Base-by-base conservation (phyloP, 2,797 vertebrate genomes). In the Cygnus olor region DNA sequence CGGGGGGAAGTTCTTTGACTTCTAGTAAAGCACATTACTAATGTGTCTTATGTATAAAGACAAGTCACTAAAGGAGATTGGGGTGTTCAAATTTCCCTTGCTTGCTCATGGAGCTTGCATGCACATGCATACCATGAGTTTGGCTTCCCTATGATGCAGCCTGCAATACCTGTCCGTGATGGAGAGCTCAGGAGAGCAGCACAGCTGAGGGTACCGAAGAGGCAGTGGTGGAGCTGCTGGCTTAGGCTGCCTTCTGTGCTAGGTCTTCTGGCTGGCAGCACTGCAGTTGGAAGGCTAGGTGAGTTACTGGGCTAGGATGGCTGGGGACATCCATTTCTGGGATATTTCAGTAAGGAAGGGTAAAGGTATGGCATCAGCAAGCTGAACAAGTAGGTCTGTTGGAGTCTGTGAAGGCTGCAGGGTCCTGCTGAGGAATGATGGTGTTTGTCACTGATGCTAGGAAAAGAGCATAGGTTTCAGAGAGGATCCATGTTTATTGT, bases 41-140 rank as follows among this genome's bases (percentile, higher is more conserved):
- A 36, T 0, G 0, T 11, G n/a, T 27, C 49, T 85, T 34, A 80
- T 60, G 17, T 40, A 56, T 16, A 53, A 76, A 81, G 22, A 40
- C 34, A 64, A 92, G 66, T 51, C 60, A 88, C 1, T 80, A 34
- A 84, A 57, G 28, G 20, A 36, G 22, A 34, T 58, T 22, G 2
- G 3, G 63, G 51, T 53, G 64, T 2, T 84, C 64, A 68, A 19
- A 45, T 34, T 14, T 88, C 63, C 27, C 6, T 88, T 27, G 36
- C 42, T 28, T 32, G 44, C 51, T 72, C 38, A 10, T 0, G 0
- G 45, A 90, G 24, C 36, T 21, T 21, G 32, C 51, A 61, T 60
- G 32, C 27, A 28, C 4, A 0, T 1, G 4, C 17, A 11, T 3
- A 28, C 44, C 32, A 0, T 0, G 27, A 0, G 0, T 47, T 36